Conservation (phyloP, 2,888 invertebrate genomes). For the Nemurella pictetii region DNA sequence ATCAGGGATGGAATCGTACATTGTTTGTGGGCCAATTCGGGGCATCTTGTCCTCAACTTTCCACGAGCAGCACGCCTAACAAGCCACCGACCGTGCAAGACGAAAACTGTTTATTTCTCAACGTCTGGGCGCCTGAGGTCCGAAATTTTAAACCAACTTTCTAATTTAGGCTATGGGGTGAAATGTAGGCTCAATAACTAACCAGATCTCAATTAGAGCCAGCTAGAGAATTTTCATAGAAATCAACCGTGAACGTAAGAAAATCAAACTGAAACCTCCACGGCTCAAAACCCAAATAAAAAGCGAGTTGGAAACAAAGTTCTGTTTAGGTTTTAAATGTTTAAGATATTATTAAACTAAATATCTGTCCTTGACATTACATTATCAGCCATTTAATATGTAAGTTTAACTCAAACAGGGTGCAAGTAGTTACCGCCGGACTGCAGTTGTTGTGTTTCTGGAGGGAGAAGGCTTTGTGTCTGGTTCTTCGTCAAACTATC, state of each 20-base stretch:
- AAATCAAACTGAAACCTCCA: too few relatives aligned
- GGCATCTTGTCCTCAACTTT: constrained; percentile 68
- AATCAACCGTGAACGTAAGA: too few relatives aligned
- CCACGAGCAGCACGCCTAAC: constrained; percentile 51
- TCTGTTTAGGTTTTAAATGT: too few relatives aligned
- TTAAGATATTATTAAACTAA: too few relatives aligned
- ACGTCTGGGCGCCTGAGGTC: constrained; percentile 86
- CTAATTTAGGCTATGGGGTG: too few relatives aligned
- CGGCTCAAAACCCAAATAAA: too few relatives aligned
- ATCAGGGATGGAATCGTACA: constrained; percentile 71
- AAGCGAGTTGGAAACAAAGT: too few relatives aligned
- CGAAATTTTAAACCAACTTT: too few relatives aligned
- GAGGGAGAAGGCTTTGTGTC: constrained; percentile 64
- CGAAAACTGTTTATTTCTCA: constrained; percentile 89
- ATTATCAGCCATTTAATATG: too few relatives aligned
- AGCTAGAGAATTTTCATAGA: too few relatives aligned
- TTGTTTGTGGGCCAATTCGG: constrained; percentile 70
- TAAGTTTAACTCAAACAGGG: constrained; percentile 47
- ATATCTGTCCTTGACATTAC: not conserved
- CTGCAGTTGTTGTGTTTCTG: constrained; percentile 71
- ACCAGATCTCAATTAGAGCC: too few relatives aligned
- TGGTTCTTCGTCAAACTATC: constrained; percentile 45
- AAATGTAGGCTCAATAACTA: too few relatives aligned
- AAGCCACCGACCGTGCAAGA: constrained; percentile 52
- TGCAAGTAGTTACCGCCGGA: constrained; percentile 54